Conservation (phyloP, 2,797 vertebrate genomes). For the Oreonectes daqikongensis region DNA sequence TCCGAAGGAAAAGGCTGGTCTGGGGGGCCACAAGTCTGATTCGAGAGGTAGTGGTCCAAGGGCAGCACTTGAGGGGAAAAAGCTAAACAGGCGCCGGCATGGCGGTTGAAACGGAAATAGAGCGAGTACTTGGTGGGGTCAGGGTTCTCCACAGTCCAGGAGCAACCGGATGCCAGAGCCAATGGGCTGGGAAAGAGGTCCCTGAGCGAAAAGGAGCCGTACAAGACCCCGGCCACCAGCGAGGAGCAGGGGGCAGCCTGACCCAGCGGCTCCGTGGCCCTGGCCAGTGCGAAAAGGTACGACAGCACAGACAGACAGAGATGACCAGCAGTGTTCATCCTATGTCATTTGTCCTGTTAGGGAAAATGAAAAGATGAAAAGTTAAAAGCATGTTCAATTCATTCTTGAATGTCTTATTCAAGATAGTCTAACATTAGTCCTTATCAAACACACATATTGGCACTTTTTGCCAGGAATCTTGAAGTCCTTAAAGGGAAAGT, state of each 20-base stretch:
- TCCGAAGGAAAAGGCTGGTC: conserved; percentile 67
- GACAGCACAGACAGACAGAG: conserved; percentile 99
- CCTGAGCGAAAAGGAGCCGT: conserved; percentile 97
- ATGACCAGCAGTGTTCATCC: conserved; percentile 99
- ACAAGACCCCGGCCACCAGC: conserved; percentile 94
- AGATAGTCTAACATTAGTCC: no score
- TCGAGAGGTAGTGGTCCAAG: conserved; percentile 93
- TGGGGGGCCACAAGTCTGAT: conserved; percentile 90
- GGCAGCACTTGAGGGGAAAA: conserved; percentile 92
- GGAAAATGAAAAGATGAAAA: conserved; percentile 44
- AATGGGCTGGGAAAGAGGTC: conserved; percentile 87
- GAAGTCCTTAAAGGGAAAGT: background rate
- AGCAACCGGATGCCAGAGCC: conserved; percentile 88
- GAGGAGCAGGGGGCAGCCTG: conserved; percentile 84
- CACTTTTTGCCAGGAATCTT: background rate
- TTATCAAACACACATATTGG: background rate
- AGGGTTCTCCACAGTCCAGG: conserved; percentile 98
- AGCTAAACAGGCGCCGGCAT: conserved; percentile 88
- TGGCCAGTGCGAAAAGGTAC: conserved; percentile 90
- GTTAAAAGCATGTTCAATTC: no score
- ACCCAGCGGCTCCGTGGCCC: conserved; percentile 73
- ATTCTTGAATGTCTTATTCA: background rate
- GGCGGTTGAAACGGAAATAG: conserved; percentile 93
- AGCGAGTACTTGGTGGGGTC: conserved; percentile 98
- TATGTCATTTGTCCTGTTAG: conserved; percentile 97